These are phyloP conservation scores for Protobothrops mucrosquamatus DNA, from an alignment of 2,113 vertebrate species.

Conservation along the genomic window DNA sequence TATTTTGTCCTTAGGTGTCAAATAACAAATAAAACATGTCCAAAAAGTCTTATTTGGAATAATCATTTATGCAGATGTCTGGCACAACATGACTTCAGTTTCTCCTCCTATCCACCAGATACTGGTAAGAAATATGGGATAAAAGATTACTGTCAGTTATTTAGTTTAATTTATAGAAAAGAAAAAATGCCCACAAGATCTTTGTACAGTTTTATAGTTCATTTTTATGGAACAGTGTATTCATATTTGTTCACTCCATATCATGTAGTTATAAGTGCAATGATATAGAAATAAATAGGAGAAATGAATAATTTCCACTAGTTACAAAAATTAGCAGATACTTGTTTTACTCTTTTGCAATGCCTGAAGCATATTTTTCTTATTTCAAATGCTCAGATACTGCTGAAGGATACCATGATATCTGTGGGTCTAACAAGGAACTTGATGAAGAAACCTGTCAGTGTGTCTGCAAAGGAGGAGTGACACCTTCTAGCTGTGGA, in stretches of 20 bases:
- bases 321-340: not conserved
- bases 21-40: conserved; percentile 85
- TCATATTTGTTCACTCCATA: not conserved
- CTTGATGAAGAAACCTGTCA: conserved; percentile 91
- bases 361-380: not conserved
- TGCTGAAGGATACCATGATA: conserved; percentile 69
- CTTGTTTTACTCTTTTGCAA: not conserved
- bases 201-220: not conserved
- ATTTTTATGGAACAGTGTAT: not conserved
- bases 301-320: conserved; percentile 5
- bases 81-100: conserved; percentile 72
- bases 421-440: conserved; percentile 88
- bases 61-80: conserved; percentile 84
- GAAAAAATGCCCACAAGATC: not conserved
- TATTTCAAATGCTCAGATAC: conserved; percentile 59
- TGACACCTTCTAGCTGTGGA: conserved; percentile 76
- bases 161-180: not conserved
- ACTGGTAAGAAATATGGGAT: conserved; percentile 72
- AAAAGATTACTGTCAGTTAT: not conserved
- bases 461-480: conserved; percentile 80
- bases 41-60: conserved; percentile 84
- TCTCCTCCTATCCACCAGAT: conserved; percentile 69
- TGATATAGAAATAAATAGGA: not conserved
- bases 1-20: conserved; percentile 78
- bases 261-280: rapidly evolving